phyloP scores from a whole-genome alignment of 2,113 vertebrate species.

The Ptyas mucosa region DNA sequence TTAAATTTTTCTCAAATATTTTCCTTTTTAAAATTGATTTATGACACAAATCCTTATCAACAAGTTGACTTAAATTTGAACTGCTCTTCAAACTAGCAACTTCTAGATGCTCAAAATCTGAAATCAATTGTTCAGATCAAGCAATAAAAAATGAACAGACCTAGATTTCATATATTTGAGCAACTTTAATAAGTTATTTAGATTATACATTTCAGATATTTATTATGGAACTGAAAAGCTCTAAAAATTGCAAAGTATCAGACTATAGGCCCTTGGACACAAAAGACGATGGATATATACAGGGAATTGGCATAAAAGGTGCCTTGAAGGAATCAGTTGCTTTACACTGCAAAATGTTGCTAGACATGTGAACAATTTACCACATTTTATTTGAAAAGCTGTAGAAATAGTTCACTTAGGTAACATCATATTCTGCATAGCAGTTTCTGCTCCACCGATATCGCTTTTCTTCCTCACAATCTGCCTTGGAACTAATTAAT shows the following conservation, averaged over 20 bases:
- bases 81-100: slow-evolving; percentile 41
- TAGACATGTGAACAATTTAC: neutral
- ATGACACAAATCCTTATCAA: neutral
- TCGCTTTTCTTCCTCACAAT: neutral
- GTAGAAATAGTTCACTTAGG: neutral
- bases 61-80: slow-evolving; percentile 42
- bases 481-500: neutral
- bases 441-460: neutral
- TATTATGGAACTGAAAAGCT: slow-evolving; percentile 9
- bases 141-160: neutral
- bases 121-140: slow-evolving; percentile 31
- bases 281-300: slow-evolving; percentile 36
- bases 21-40: slow-evolving; percentile 38
- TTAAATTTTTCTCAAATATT: slow-evolving; percentile 52
- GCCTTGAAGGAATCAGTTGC: neutral
- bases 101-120: slow-evolving; percentile 33
- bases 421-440: neutral
- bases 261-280: slow-evolving; percentile 44
- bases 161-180: slow-evolving; percentile 41
- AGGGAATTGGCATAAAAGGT: neutral
- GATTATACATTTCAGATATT: slow-evolving; percentile 29
- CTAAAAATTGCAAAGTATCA: slow-evolving; percentile 32
- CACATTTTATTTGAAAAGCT: neutral
- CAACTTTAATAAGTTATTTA: slow-evolving; percentile 54
- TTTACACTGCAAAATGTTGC: neutral